Conservation (phyloP, 2,888 invertebrate species). For the Mechanitis messenoides region DNA sequence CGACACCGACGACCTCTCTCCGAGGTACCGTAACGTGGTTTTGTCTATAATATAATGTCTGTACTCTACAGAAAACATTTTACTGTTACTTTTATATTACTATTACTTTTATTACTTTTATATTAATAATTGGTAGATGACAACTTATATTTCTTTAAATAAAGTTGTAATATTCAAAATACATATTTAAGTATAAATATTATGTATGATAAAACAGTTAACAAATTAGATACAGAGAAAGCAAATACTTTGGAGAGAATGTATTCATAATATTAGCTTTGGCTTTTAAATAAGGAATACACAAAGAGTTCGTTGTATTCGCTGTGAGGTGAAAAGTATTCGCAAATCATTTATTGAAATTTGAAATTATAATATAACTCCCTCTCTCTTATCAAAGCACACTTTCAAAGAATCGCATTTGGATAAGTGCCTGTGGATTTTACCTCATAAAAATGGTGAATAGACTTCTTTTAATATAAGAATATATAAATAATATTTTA, state of each 20-base stretch:
- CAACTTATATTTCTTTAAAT: no score
- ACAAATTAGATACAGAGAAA: slow-evolving; percentile 24
- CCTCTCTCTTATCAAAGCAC: slow-evolving; percentile 23
- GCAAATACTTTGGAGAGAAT: slow-evolving; percentile 15
- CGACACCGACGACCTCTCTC: slow-evolving; percentile 8
- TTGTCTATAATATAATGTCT: slow-evolving; percentile 8
- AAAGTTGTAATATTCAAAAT: slow-evolving; percentile 9
- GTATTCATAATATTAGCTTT: slow-evolving; percentile 11
- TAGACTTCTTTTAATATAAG: background rate
- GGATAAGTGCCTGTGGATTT: slow-evolving; percentile 22
- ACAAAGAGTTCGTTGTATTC: slow-evolving; percentile 10
- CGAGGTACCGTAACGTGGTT: slow-evolving; percentile 13
- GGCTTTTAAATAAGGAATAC: background rate
- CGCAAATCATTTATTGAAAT: slow-evolving; percentile 25
- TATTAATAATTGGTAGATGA: no score
- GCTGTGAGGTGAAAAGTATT: slow-evolving; percentile 17
- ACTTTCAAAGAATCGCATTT: slow-evolving; percentile 27
- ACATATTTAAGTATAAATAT: slow-evolving; percentile 8
- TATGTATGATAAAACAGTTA: background rate
- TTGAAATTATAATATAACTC: slow-evolving; percentile 29
- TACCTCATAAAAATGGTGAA: slow-evolving; percentile 15
- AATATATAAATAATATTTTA: no score
- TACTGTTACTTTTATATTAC: no score
- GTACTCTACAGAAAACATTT: background rate
- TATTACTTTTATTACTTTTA: no score